Conservation (phyloP, 2,113 vertebrate genomes). For the Rhinichthys klamathensis region DNA sequence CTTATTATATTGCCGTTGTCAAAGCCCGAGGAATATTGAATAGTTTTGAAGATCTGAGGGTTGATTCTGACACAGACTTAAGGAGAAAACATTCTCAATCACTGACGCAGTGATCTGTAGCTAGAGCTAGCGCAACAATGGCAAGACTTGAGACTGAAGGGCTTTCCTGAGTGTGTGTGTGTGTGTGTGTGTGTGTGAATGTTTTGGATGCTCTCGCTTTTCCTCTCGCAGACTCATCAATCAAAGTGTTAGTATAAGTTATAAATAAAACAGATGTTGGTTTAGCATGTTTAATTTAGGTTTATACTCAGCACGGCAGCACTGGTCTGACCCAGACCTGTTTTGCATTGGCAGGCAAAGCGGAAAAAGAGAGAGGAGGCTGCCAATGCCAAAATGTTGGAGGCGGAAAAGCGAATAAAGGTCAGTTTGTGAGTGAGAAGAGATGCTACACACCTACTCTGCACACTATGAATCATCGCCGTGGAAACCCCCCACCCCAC, state of each 20-base stretch:
- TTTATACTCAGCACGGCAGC: slow-evolving; percentile 45
- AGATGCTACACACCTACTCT: slow-evolving; percentile 24
- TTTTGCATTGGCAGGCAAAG: slow-evolving; percentile 94
- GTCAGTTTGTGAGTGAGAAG: slow-evolving; percentile 80
- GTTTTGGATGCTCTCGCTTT: background rate
- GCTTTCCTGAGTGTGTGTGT: slow-evolving; percentile 40
- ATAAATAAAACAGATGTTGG: slow-evolving; percentile 49
- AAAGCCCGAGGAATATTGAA: slow-evolving; percentile 53
- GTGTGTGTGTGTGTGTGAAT: slow-evolving; percentile 31
- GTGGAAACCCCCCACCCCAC: slow-evolving; percentile 5
- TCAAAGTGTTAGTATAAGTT: background rate
- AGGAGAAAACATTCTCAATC: slow-evolving; percentile 55
- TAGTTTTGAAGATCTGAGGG: slow-evolving; percentile 52
- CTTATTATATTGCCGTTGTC: slow-evolving; percentile 44
- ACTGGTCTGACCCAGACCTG: slow-evolving; percentile 79
- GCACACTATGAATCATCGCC: background rate
- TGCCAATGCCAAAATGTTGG: slow-evolving; percentile 98
- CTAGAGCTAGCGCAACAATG: slow-evolving; percentile 49
- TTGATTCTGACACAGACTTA: slow-evolving; percentile 53
- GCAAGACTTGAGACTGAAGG: slow-evolving; percentile 25
- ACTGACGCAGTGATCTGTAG: slow-evolving; percentile 50
- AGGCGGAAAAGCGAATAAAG: slow-evolving; percentile 98
- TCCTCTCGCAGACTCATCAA: slow-evolving; percentile 4
- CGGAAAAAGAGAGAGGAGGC: slow-evolving; percentile 98
- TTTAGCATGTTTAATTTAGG: slow-evolving; percentile 60